A percentile compares a stretch with the other conserved stretches of the same genome.
Conservation (phyloP, 2,113 vertebrate genomes). For the Butorides virescens region DNA sequence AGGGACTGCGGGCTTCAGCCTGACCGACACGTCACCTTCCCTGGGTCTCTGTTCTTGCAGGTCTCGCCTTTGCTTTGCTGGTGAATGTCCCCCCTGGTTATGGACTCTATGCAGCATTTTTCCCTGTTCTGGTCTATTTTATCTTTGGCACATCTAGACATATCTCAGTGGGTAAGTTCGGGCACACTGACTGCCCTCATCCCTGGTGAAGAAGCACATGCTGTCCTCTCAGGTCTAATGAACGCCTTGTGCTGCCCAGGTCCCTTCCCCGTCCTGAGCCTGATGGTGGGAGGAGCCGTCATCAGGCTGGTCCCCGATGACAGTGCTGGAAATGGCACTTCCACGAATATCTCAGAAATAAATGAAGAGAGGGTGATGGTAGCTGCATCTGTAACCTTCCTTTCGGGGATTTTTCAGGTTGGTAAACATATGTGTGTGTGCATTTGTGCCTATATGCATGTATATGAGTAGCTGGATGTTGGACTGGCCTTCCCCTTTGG, state of each 20-base stretch:
- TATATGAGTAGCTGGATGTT: background rate
- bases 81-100: conserved; percentile 86
- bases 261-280: conserved; percentile 88
- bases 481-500: background rate
- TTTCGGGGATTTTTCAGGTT: conserved; percentile 92
- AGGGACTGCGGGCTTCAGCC: background rate
- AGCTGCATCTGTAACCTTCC: conserved; percentile 87
- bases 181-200: background rate
- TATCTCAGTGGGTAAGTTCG: conserved; percentile 90
- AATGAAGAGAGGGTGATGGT: conserved; percentile 79
- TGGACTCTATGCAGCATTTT: conserved; percentile 92
- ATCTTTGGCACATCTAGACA: conserved; percentile 93
- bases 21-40: background rate
- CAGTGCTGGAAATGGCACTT: background rate
- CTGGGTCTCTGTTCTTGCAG: conserved; percentile 61
- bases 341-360: conserved; percentile 28
- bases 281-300: conserved; percentile 88
- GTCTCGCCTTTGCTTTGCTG: conserved; percentile 90
- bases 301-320: conserved; percentile 68
- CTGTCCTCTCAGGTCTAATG: background rate
- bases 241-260: conserved; percentile 68
- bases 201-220: background rate
- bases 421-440: background rate
- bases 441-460: background rate
- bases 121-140: conserved; percentile 88